Base-by-base conservation (phyloP, 2,797 vertebrate species). In the Merluccius polli region DNA sequence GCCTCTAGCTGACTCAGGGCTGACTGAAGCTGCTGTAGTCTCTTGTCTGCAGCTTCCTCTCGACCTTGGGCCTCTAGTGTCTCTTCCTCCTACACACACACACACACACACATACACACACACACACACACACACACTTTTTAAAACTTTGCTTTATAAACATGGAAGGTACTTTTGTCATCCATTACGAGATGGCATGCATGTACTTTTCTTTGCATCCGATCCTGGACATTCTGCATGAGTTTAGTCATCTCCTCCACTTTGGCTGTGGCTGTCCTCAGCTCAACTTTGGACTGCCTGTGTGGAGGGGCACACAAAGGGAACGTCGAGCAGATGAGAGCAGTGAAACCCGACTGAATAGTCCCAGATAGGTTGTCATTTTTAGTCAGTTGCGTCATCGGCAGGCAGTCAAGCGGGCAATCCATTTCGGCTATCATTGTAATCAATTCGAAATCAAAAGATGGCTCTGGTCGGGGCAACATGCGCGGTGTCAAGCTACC, bases 251-350 rank as follows among this genome's bases (percentile, higher is more conserved):
- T 94, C 91, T 98, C 96, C 63, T 95, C 95, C 81, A 95, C 91
- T 86, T 95, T 97, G 38, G 90, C 85, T 27, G 90, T 89, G 82
- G 96, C 93, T 12, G 89, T 90, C 86, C 95, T 94, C 75, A 94
- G 85, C 75, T 98, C 95, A 80, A 89, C 80, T 88, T 96, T 98
- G 68, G 95, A 83, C 89, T 95, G 93, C 80, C 98, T 99, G 71
- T 74, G 87, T 41, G 70, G 75, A 1, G 9, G 73, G n/a, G 41
- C 69, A 7, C 3, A 13, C 24, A 59, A 59, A 24, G 8, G 52
- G 24, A 59, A 24, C 21, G 9, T n/a, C 1, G 52, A 24, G 52
- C 52, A 52, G 44, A 21, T 52, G 44, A 52, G 44, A 21, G 44
- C 44, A 21, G 44, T 3, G 16, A 21, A 1, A n/a, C 7, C 9